Conservation (phyloP, 2,113 vertebrate species). For the Clarias magur region DNA sequence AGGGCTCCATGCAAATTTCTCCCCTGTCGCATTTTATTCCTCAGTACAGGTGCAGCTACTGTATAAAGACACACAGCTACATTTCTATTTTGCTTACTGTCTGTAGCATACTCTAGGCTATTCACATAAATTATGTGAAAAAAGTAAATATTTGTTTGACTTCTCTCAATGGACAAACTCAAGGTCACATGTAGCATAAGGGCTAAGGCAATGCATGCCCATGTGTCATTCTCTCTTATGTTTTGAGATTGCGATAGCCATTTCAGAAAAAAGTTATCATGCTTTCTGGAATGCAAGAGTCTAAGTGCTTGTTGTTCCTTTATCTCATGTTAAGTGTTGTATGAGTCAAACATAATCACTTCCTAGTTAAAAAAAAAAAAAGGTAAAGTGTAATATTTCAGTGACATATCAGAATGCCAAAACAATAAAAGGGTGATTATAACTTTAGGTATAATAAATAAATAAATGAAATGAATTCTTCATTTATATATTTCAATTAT, state of each 20-base stretch:
- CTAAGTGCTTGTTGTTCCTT: slow-evolving; percentile 14
- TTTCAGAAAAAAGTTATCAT: slow-evolving; percentile 35
- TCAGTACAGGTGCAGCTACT: not conserved
- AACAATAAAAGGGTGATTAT: not conserved
- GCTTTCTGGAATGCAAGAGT: slow-evolving; percentile 26
- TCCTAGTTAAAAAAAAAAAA: not conserved
- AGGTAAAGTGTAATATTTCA: not conserved
- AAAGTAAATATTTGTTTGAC: not conserved
- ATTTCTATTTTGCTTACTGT: not conserved
- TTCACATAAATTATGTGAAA: not conserved
- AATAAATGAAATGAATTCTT: not conserved
- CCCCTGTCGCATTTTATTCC: not conserved
- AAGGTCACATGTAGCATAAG: slow-evolving; percentile 20
- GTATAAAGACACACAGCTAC: not conserved
- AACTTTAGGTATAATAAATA: not conserved
- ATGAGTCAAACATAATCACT: slow-evolving; percentile 11
- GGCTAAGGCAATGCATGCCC: slow-evolving; percentile 15
- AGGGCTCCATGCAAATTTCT: not conserved
- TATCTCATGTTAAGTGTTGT: slow-evolving; percentile 7
- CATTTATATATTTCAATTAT: not conserved
- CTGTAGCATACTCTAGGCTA: not conserved
- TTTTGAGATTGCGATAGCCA: slow-evolving; percentile 30
- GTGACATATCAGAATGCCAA: not conserved
- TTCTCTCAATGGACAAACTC: slow-evolving; percentile 1
- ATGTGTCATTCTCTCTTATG: slow-evolving; percentile 32